Base-by-base conservation (phyloP, 2,113 vertebrate species). In the Motacilla tschutschensis region DNA sequence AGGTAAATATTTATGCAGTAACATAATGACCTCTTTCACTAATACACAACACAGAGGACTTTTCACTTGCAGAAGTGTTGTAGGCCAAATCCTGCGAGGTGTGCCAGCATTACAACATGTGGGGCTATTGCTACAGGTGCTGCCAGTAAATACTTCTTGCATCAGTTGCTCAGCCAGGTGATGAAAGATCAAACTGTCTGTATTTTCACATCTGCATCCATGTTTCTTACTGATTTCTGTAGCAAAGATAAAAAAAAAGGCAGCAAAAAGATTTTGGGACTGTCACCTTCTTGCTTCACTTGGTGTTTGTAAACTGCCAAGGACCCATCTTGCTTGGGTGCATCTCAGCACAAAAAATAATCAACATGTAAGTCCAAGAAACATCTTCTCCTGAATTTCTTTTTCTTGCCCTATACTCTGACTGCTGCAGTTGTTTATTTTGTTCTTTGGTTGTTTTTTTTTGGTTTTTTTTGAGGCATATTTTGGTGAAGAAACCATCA, bases 1-100 rank as follows among this genome's bases (percentile, higher is more conserved):
- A 77, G 82, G 78, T 90, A 92, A 94, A 91, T 92, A 94, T 93
- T 92, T 92, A 80, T 82, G 69, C 79, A 85, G 57, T 50, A 81
- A 83, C 60, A 85, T 71, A 95, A 82, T 54, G 69, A 64, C 26
- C 26, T 87, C 92, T 90, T 93, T 94, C 79, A 87, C 15, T 75
- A 59, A 48, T 24, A 18, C 58, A 64, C 69, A 90, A 33, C 69
- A 88, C 33, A 88, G 86, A 67, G 58, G 66, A 76, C 79, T 90
- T 90, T 77, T 90, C 71, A 50, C 57, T 89, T 84, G 58, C 57
- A 73, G 84, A 71, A 44, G 22, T 74, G 46, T 46, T 88, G 22
- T 7, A 43, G 87, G 72, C 72, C 78, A 87, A 70, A 51, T 51
- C 59, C 46, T 79, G 53, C 58, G 41, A 91, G 91, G 80, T 94